These are phyloP conservation scores for Tretioscincus oriximinensis DNA, from an alignment of 2,113 vertebrate species.

Conservation along the genomic window DNA sequence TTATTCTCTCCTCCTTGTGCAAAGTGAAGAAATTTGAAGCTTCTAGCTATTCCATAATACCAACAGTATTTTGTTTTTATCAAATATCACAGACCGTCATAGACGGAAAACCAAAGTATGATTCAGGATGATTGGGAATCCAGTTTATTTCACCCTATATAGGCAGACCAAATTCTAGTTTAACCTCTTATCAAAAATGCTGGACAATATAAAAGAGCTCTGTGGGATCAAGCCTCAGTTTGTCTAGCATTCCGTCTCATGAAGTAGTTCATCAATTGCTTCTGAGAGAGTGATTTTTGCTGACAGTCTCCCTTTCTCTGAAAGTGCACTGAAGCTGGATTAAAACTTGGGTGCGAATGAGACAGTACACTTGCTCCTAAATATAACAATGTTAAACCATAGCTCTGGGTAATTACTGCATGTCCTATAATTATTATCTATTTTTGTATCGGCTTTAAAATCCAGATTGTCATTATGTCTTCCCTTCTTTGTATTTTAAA, in stretches of 20 bases:
- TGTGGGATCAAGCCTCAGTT: too few species aligned
- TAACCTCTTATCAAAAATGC: too few species aligned
- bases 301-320: too few species aligned
- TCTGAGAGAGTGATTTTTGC: too few species aligned
- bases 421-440: too few species aligned
- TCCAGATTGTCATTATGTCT: neutral
- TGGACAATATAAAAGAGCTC: neutral
- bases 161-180: neutral
- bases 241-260: too few species aligned
- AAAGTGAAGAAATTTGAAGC: neutral
- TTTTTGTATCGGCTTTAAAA: too few species aligned
- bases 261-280: too few species aligned
- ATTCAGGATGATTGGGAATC: neutral
- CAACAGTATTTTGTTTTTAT: neutral
- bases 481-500: neutral
- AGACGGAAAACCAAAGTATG: neutral
- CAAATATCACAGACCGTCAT: neutral
- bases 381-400: neutral
- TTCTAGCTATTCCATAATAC: neutral
- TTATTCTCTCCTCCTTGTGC: neutral
- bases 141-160: neutral
- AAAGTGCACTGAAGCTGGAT: too few species aligned
- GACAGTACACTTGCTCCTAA: neutral
- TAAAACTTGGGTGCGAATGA: too few species aligned
- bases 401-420: neutral